Evolutionary conservation across 2,797 vertebrate genomes (phyloP).

Genomic region (Sarcophilus harrisii): DNA sequence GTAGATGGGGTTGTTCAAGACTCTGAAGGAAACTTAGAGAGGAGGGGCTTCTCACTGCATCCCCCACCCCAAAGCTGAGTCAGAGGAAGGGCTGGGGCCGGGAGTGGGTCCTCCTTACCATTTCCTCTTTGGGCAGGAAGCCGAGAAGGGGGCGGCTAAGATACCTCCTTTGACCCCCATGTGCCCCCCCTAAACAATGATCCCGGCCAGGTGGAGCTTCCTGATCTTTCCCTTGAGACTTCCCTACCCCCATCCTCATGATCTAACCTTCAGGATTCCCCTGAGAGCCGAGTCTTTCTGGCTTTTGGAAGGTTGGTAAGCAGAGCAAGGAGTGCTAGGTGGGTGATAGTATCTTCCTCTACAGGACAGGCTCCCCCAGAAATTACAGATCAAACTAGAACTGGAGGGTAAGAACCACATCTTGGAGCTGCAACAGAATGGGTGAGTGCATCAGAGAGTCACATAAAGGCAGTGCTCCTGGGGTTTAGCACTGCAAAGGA

Average conservation of each 20-base stretch:
- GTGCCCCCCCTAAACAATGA: slow-evolving; percentile 79
- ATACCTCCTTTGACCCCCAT: slow-evolving; percentile 75
- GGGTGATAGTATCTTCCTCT: slow-evolving; percentile 63
- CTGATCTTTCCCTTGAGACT: slow-evolving; percentile 76
- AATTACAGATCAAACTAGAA: slow-evolving; percentile 87
- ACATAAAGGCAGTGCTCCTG: rapidly evolving
- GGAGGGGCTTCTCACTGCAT: slow-evolving; percentile 7
- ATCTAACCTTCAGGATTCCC: slow-evolving; percentile 62
- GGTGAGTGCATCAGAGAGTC: slow-evolving; percentile 83
- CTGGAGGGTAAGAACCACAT: slow-evolving; percentile 84
- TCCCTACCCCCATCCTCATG: slow-evolving; percentile 48
- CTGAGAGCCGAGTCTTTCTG: slow-evolving; percentile 48
- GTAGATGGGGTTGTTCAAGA: background rate
- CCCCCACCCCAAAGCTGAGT: slow-evolving; percentile 64
- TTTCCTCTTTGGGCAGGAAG: slow-evolving; percentile 79
- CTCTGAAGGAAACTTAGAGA: background rate
- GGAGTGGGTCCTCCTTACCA: slow-evolving; percentile 41
- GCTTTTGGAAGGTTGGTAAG: background rate
- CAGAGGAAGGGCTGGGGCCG: slow-evolving; percentile 79
- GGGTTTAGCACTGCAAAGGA: background rate
- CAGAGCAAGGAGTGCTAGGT: background rate
- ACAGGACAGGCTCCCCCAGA: slow-evolving; percentile 85
- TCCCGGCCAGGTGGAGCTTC: slow-evolving; percentile 76
- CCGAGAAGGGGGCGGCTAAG: slow-evolving; percentile 71
- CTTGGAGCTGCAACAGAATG: slow-evolving; percentile 91